Evolutionary conservation across 30 jellyfish, hydroid and myxozoan genomes (phyloP), one percentile per base, ranked within the genome.

Genomic region (Hydra vulgaris): DNA sequence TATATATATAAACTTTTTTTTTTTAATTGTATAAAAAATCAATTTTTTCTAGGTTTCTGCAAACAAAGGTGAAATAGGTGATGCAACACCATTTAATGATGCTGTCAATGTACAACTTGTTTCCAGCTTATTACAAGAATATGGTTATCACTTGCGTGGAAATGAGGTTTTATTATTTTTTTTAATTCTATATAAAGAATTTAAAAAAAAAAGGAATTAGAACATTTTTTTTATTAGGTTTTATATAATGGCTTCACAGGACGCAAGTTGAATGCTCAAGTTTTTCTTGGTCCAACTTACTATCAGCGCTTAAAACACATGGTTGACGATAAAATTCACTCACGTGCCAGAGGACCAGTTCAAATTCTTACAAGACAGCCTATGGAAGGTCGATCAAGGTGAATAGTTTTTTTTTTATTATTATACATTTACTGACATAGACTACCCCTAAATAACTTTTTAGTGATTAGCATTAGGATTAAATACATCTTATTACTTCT

Each of bases 361-460:
- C 99, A 95, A 81, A 90, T 90, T 25, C 81, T 95, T 25, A 95
- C 99, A 16, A 83, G 99, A 56, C 99, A 95, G 72, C 99, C 99
- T n/a, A 95, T 95, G 99, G 99, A 95, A 76, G 99, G 99, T 15
- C 88, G 99, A 84, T 89, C 99, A 23, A 87, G 99, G 99, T 94
- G 54, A n/a, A n/a, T n/a, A n/a, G n/a, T 15, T 68, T 23, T 12
- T 15, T 21, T 3, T 73, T 1, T 23, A 73, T 24, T 24, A 73
- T 27, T 21, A 23, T 73, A 3, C 7, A 5, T 4, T 73, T 69
- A 23, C 26, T 69, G 27, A 1, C 15, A 21, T 21, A 69, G n/a
- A n/a, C n/a, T n/a, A 56, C 17, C n/a, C 72, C n/a, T 17, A n/a
- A n/a, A 17, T 56, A 17, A n/a, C 72, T n/a, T 17, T 56, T 56